Evolutionary conservation across 2,888 invertebrate species (phyloP).

Genomic region (Acrobasis consociella): DNA sequence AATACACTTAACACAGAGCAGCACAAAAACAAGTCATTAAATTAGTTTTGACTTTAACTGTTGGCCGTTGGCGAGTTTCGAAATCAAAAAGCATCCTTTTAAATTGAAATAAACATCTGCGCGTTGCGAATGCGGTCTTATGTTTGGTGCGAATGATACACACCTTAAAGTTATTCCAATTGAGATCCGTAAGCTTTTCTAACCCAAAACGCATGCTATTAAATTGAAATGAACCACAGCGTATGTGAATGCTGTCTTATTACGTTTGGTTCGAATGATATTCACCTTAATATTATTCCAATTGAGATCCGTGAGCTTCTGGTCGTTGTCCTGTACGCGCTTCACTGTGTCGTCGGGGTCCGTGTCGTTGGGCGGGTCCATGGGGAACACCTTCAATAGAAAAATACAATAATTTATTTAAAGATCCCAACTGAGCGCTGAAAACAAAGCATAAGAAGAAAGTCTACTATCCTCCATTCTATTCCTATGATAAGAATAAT

Average conservation of each 20-base stretch:
- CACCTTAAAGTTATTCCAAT: constrained; percentile 99
- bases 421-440: too few species aligned
- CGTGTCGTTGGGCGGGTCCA: constrained; percentile 98
- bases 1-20: too few species aligned
- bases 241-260: too few species aligned
- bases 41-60: too few species aligned
- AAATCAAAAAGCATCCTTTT: neutral
- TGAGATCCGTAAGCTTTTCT: constrained; percentile 92
- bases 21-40: too few species aligned
- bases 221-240: too few species aligned
- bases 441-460: too few species aligned
- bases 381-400: constrained; percentile 85
- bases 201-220: neutral
- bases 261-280: neutral
- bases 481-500: too few species aligned
- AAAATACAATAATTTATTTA: too few species aligned
- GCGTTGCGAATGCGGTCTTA: too few species aligned
- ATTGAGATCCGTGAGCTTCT: constrained; percentile 94
- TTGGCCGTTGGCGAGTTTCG: neutral
- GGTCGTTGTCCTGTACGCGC: constrained; percentile 94
- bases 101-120: too few species aligned
- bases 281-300: constrained; percentile 99
- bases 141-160: neutral
- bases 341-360: constrained; percentile 96
- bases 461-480: too few species aligned